A percentile compares a stretch with the other conserved stretches of the same genome.
These are phyloP conservation scores for Magallana gigas DNA, from an alignment of 1,140 invertebrate genomes.

Conservation along the genomic window DNA sequence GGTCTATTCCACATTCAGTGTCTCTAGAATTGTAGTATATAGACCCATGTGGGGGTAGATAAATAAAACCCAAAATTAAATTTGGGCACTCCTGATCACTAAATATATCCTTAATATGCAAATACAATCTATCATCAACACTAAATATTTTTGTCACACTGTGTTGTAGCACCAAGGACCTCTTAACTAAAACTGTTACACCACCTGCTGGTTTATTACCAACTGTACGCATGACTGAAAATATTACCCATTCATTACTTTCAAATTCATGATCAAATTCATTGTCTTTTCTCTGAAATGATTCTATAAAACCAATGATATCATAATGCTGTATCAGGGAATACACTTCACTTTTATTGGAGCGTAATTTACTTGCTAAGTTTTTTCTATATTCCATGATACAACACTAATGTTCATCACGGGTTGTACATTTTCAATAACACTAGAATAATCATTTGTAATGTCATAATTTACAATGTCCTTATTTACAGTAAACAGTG, in stretches of 20 bases:
- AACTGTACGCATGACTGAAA: neutral
- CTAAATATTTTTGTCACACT: neutral
- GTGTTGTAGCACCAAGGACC: neutral
- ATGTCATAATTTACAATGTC: neutral
- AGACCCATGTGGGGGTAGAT: neutral
- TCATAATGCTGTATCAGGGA: neutral
- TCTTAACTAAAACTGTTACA: neutral
- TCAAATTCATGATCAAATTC: neutral
- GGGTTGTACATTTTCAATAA: neutral
- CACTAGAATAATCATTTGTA: neutral
- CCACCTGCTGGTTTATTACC: neutral
- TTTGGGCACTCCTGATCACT: neutral
- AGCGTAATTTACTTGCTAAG: neutral
- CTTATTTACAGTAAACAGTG: neutral
- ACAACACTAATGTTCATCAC: neutral
- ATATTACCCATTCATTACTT: neutral
- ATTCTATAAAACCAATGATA: neutral
- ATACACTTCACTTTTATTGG: neutral
- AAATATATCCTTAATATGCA: no score
- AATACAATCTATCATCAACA: neutral
- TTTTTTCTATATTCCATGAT: neutral
- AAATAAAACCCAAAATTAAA: constrained; percentile 3
- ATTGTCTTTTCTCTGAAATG: neutral
- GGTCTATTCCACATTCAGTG: neutral
- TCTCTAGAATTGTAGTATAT: neutral